Percentiles rank a stretch among this genome's conserved stretches.
Conservation (phyloP, 2,888 invertebrate genomes). For the Ennomos quercinarius region DNA sequence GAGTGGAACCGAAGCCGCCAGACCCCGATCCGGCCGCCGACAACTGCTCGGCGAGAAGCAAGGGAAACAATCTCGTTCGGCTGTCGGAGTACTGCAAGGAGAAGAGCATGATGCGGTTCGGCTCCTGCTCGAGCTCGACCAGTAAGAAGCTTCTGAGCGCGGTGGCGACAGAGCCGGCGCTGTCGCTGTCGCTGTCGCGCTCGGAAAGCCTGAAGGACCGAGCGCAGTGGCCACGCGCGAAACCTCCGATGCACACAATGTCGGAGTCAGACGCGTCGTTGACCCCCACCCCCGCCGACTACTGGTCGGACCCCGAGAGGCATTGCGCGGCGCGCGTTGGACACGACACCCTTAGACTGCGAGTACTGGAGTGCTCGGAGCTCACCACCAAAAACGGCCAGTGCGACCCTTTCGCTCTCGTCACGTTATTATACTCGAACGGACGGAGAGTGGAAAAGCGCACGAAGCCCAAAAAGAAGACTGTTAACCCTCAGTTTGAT, state of each 20-base stretch:
- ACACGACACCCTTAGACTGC: conserved; percentile 83
- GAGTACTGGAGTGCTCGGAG: conserved; percentile 94
- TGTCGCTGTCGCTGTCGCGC: conserved; percentile 73
- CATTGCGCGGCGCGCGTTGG: conserved; percentile 77
- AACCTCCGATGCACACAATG: conserved; percentile 78
- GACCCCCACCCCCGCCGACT: conserved; percentile 79
- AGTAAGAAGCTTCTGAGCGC: conserved; percentile 76
- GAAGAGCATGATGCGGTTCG: conserved; percentile 75
- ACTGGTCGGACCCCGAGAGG: conserved; percentile 81
- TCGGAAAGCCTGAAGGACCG: conserved; percentile 81
- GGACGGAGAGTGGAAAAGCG: conserved; percentile 91
- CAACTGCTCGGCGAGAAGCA: conserved; percentile 65
- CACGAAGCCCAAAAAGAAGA: conserved; percentile 95
- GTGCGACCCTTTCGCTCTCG: conserved; percentile 95
- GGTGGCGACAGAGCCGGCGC: conserved; percentile 71
- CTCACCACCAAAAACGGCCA: conserved; percentile 95
- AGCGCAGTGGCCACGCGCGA: conserved; percentile 73
- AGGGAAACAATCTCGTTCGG: conserved; percentile 75
- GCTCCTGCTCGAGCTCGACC: conserved; percentile 79
- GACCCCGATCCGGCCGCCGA: conserved; percentile 71
- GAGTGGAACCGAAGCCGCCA: conserved; percentile 82
- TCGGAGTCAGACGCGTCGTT: conserved; percentile 71
- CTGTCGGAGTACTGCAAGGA: conserved; percentile 80
- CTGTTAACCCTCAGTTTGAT: conserved; percentile 94
- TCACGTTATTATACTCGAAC: conserved; percentile 92